Evolutionary conservation across 2,797 vertebrate species (phyloP).

Genomic region (Echeneis naucrates): DNA sequence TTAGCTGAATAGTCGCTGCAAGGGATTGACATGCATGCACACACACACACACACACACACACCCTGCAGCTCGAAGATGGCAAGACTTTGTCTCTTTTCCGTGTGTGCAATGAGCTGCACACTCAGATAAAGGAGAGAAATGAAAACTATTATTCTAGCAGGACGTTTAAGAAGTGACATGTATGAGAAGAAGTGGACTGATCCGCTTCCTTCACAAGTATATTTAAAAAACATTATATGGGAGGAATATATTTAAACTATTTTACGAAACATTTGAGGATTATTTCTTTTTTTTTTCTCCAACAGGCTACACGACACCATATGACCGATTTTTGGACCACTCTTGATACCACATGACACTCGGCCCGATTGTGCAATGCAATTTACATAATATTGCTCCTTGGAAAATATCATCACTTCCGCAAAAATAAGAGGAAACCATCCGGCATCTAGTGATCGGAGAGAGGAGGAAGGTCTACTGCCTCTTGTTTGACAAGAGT

Average conservation of each 20-base stretch:
- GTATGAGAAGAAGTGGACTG: neutral
- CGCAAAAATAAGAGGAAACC: slow-evolving; percentile 66
- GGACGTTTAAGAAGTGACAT: neutral
- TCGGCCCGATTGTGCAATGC: slow-evolving; percentile 50
- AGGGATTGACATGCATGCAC: slow-evolving; percentile 56
- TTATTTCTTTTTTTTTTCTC: neutral
- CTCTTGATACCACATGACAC: slow-evolving; percentile 46
- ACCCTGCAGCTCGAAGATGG: slow-evolving; percentile 50
- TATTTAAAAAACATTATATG: neutral
- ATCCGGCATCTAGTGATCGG: slow-evolving; percentile 35
- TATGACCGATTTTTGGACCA: slow-evolving; percentile 21
- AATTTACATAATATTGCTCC: slow-evolving; percentile 60
- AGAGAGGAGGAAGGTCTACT: slow-evolving; percentile 34
- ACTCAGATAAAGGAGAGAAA: neutral
- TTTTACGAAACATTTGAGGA: neutral
- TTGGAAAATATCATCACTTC: slow-evolving; percentile 72
- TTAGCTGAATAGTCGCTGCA: slow-evolving; percentile 46
- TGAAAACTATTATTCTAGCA: neutral
- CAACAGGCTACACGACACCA: slow-evolving; percentile 3
- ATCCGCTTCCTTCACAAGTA: slow-evolving; percentile 8
- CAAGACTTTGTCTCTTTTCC: slow-evolving; percentile 35
- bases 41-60: slow-evolving; percentile 39
- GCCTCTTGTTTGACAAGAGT: slow-evolving; percentile 53
- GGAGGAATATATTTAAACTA: neutral
- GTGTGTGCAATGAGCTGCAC: neutral